phyloP scores from a whole-genome alignment of 2,113 vertebrate species.

The Baryphthengus martii region DNA sequence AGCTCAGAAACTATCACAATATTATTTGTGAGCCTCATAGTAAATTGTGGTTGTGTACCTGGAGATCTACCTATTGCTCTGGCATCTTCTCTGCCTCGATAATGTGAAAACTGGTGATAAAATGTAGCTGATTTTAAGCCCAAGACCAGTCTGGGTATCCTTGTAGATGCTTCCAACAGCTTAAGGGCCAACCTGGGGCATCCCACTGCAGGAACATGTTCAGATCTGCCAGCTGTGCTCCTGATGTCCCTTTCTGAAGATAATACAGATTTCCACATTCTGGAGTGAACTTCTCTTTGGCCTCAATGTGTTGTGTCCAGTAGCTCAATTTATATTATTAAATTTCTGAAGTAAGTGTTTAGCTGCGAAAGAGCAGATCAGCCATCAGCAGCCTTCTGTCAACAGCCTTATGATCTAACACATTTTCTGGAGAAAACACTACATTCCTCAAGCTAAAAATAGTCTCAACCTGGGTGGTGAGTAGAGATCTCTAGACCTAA shows the following conservation, averaged over 20 bases:
- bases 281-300: neutral
- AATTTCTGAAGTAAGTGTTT: neutral
- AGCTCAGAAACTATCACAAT: accelerated
- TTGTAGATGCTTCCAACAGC: neutral
- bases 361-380: neutral
- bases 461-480: neutral
- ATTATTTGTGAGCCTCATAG: neutral
- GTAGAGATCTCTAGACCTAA: neutral
- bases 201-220: neutral
- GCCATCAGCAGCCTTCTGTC: neutral
- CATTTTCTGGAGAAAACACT: neutral
- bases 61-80: neutral
- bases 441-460: neutral
- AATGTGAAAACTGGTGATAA: accelerated
- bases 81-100: neutral
- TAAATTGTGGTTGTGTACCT: neutral
- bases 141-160: too few relatives aligned
- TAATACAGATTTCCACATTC: accelerated
- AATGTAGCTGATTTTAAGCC: neutral
- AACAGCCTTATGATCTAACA: neutral
- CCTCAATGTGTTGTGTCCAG: accelerated
- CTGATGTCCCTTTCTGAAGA: neutral
- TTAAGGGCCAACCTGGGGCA: neutral
- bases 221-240: neutral
- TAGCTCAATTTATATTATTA: too few relatives aligned